These are phyloP conservation scores for Ganaspis brasiliensis DNA, from an alignment of 2,888 invertebrate species.

Conservation along the genomic window DNA sequence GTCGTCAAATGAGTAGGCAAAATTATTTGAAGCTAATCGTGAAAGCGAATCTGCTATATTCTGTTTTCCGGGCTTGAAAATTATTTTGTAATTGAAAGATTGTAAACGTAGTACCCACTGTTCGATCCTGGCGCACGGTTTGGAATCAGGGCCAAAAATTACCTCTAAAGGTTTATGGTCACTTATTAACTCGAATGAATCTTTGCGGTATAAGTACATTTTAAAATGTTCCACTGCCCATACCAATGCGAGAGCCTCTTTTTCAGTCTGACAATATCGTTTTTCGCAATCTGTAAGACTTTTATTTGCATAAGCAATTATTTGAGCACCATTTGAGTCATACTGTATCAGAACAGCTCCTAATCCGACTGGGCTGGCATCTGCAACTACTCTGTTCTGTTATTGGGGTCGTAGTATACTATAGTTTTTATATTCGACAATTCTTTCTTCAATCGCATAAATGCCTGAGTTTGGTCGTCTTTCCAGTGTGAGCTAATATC, in stretches of 20 bases:
- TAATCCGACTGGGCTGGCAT: conserved; percentile 70
- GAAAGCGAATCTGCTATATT: conserved; percentile 59
- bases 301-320: conserved; percentile 76
- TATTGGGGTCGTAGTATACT: conserved; percentile 7
- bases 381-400: conserved; percentile 68
- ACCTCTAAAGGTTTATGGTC: conserved; percentile 76
- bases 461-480: conserved; percentile 27
- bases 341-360: conserved; percentile 66
- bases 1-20: not conserved
- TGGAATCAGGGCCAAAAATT: conserved; percentile 68
- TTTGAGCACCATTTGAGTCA: conserved; percentile 32
- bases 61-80: conserved; percentile 58
- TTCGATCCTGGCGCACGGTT: conserved; percentile 72
- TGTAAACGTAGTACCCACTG: conserved; percentile 72
- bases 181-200: conserved; percentile 72
- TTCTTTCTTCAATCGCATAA: conserved; percentile 48
- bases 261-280: conserved; percentile 69
- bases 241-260: conserved; percentile 72
- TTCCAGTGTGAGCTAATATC: conserved; percentile 23
- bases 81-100: conserved; percentile 64
- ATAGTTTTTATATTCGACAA: conserved; percentile 60
- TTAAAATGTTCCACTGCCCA: conserved; percentile 77
- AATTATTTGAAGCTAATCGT: not conserved
- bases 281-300: conserved; percentile 73
- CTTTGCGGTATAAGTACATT: conserved; percentile 75